phyloP scores from a whole-genome alignment of 2,888 invertebrate genomes.

The Hoplodrina blanda region DNA sequence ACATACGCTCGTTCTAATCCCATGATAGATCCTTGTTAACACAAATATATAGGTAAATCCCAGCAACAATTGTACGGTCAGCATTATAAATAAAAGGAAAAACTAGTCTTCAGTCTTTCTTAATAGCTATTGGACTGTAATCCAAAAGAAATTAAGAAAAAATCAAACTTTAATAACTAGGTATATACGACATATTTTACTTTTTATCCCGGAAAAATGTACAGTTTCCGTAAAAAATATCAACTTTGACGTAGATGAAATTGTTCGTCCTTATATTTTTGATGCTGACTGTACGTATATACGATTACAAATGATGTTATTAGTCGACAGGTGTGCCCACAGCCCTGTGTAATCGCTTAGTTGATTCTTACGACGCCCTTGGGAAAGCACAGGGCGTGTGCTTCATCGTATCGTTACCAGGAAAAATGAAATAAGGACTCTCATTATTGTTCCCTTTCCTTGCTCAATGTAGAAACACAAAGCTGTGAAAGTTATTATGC shows the following conservation, averaged over 20 bases:
- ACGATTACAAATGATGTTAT: slow-evolving; percentile 40
- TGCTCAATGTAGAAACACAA: slow-evolving; percentile 5
- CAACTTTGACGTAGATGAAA: no score
- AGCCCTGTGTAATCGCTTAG: slow-evolving; percentile 43
- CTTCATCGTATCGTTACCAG: not conserved
- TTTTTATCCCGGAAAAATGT: no score
- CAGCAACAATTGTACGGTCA: not conserved
- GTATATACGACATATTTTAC: no score
- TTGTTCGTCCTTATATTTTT: not conserved
- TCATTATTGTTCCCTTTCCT: slow-evolving; percentile 1
- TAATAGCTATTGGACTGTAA: no score
- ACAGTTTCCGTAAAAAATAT: no score
- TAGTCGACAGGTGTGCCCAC: slow-evolving; percentile 43
- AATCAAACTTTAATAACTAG: no score
- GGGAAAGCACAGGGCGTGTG: slow-evolving; percentile 30
- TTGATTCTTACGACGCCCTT: slow-evolving; percentile 46
- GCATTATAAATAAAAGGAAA: not conserved
- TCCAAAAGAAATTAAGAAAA: no score
- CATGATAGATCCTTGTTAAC: not conserved
- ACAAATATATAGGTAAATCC: slow-evolving; percentile 1
- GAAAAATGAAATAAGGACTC: slow-evolving; percentile 22
- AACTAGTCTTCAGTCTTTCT: not conserved
- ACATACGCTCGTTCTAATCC: not conserved
- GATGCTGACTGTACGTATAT: not conserved
- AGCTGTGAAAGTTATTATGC: not conserved